Evolutionary conservation across 1,140 invertebrate genomes (phyloP).

Genomic region (Gyrodactylus bullatarudis): DNA sequence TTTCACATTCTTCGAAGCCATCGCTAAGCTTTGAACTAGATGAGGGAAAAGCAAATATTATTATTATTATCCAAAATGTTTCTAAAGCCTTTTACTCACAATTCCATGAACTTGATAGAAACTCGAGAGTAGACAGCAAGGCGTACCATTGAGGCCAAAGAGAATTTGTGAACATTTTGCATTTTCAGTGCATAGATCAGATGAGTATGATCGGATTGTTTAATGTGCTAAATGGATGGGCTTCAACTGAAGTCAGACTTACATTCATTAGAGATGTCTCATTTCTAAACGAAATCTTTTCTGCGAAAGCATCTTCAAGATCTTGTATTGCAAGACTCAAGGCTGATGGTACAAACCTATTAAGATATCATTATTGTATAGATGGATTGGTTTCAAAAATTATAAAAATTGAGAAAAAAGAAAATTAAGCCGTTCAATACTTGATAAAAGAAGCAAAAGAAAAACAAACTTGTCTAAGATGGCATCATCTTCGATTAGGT

Average conservation of each 20-base stretch:
- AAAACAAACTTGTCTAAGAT: neutral
- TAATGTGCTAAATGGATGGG: neutral
- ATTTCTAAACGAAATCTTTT: neutral
- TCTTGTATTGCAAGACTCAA: neutral
- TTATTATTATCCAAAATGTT: neutral
- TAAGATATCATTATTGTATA: no score
- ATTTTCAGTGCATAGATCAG: neutral
- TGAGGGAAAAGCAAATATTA: neutral
- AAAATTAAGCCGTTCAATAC: no score
- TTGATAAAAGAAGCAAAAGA: no score
- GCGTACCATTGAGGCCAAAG: neutral
- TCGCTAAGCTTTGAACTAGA: neutral
- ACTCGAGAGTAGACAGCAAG: neutral
- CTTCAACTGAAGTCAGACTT: no score
- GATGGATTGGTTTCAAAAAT: no score
- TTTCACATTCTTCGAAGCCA: neutral
- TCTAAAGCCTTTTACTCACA: neutral
- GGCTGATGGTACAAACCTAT: neutral
- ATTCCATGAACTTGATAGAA: neutral
- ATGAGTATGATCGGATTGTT: neutral
- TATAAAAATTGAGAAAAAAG: no score
- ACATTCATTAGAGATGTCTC: no score
- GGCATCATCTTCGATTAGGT: neutral
- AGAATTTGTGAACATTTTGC: neutral
- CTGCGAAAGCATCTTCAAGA: neutral